Base-by-base conservation (phyloP, 2,888 invertebrate genomes). In the Caenorhabditis panamensis region DNA sequence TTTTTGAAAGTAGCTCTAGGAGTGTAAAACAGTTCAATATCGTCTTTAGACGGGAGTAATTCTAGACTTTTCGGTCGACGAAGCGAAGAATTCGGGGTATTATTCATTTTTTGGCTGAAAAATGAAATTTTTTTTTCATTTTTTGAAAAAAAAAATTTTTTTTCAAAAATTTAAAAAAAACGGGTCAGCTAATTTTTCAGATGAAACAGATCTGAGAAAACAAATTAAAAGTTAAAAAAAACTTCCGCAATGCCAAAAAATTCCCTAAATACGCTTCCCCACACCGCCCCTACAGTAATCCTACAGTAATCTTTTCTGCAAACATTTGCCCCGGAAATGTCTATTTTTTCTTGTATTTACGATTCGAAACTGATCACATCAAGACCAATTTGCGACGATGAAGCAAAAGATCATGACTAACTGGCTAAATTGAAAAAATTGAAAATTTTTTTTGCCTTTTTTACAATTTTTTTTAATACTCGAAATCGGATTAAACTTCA, bases 1-100 rank as follows among this genome's bases (percentile, higher is more conserved):
- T 54, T 56, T 4, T 62, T 78, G 13, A 78, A 49, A 20, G 77
- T 78, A 2, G 77, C 67, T 16, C 77, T 22, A 1, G 77, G 77
- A 3, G 77, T 78, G 49, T 61, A 71, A 44, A 78, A 78, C 1
- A 16, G 51, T 20, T 59, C 64, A 20, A 36, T 24, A 56, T 51
- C 41, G 24, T 63, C 62, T 4, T 37, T 36, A 24, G 41, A 66
- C 22, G 56, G 44, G 58, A 62, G 41, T 9, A 56, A 22, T 26
- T 54, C 63, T 16, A 63, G 28, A 47, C 63, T 72, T 22, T 56
- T 44, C 49, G 72, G 63, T 26, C 63, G 49, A 18, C 44, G 41
- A 9, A 44, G 53, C 18, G 36, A 20, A 5, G 31, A 31, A 31
- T 31, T 31, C 9, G 4, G 4, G 31, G 5, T 31, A 6, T 31